Base-by-base conservation (phyloP, 2,888 invertebrate genomes). In the Hypselothyrea guttata region DNA sequence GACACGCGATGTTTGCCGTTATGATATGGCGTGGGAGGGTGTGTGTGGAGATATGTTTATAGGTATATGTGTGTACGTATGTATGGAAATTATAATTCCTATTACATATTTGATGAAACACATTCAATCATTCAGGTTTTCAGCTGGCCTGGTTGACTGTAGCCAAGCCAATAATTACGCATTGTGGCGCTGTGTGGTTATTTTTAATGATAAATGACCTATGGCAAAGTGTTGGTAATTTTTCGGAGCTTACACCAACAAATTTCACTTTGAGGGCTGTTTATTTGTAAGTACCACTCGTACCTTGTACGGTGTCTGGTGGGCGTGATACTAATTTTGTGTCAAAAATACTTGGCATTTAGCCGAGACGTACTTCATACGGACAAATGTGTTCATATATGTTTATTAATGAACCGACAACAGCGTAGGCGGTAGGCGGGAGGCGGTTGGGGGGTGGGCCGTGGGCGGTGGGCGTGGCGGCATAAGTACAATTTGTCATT, bases 101-200 rank as follows among this genome's bases (percentile, higher is more conserved):
- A 83, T 84, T 79, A 79, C 76, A 75, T 83, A 79, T 79, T 79
- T 85, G 79, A 86, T 79, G 86, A 85, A 79, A 79, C 86, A 85
- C 79, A 84, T 79, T 79, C 81, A 83, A 85, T 83, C 78, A 78
- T 75, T 73, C 60, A 65, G 31, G 55, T 55, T 37, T 18, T 30
- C 35, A 7, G 34, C 33, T 41, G n/a, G 37, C 35, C 59, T 59
- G 30, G 42, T 46, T 45, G 34, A 22, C 54, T 48, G 11, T 54
- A 62, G 65, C 28, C 64, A 75, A 63, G 63, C 64, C 85, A 73
- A 84, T 79, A 79, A 79, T 79, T 79, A 79, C 78, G 85, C 83
- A 83, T 75, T 83, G 56, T 62, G 63, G 81, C n/a, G n/a, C 81
- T 59, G 69, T 75, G 64, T 65, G 75, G 70, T 78, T 84, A 82